A percentile compares a stretch with the other conserved stretches of the same genome.
phyloP scores from a whole-genome alignment of 1,140 invertebrate genomes.

The Aphaenogaster ashmeadi region DNA sequence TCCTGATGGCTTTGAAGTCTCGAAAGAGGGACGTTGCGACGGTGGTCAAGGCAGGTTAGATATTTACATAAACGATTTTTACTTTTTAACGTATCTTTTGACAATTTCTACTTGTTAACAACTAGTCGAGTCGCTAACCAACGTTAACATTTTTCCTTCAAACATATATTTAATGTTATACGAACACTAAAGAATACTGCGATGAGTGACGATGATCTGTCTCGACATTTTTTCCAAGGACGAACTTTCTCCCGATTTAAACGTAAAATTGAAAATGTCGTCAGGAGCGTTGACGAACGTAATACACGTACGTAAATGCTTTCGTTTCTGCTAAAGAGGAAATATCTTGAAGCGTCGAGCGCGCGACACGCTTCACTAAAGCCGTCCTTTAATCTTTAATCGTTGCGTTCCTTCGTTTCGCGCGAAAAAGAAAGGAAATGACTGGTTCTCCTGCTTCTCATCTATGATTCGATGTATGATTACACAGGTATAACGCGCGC shows the following conservation, averaged over 20 bases:
- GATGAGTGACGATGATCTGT: slow-evolving; percentile 16
- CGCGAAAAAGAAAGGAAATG: background rate
- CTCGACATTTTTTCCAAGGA: slow-evolving; percentile 39
- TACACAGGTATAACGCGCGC: slow-evolving; percentile 92
- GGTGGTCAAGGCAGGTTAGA: slow-evolving; percentile 93
- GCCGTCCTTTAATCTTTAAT: background rate
- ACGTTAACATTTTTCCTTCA: background rate
- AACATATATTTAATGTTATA: background rate
- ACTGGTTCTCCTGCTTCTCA: background rate
- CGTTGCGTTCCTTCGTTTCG: background rate
- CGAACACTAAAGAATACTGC: background rate
- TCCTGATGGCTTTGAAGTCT: slow-evolving; percentile 96
- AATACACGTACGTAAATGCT: background rate
- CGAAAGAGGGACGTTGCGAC: slow-evolving; percentile 95
- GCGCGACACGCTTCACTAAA: background rate
- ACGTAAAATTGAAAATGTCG: slow-evolving; percentile 3
- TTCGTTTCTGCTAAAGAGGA: slow-evolving; percentile 8
- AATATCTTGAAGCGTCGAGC: background rate
- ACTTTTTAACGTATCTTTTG: background rate
- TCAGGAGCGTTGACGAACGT: background rate
- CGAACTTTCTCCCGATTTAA: background rate
- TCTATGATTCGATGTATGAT: slow-evolving; percentile 54
- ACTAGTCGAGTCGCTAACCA: background rate
- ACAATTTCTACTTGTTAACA: background rate
- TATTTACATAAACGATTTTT: background rate